A percentile compares a stretch with the other conserved stretches of the same genome.
Conservation (phyloP, 2,113 vertebrate species). For the Hydrolagus affinis region DNA sequence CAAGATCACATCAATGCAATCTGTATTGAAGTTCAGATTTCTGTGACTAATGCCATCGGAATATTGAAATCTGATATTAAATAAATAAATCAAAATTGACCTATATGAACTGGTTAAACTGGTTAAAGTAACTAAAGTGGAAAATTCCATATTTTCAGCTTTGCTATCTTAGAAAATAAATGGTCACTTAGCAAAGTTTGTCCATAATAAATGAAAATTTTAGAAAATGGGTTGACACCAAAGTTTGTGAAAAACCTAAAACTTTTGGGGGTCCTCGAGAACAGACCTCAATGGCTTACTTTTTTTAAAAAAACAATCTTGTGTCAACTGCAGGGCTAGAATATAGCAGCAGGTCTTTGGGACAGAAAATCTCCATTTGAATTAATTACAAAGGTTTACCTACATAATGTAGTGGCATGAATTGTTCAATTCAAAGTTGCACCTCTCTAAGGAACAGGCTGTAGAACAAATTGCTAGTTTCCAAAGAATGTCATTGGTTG, state of each 20-base stretch:
- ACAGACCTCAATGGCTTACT: neutral
- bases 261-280: neutral
- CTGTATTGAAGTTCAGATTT: too few relatives aligned
- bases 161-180: neutral
- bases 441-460: neutral
- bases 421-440: neutral
- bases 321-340: neutral
- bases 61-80: too few relatives aligned
- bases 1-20: too few relatives aligned
- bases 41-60: too few relatives aligned
- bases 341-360: neutral
- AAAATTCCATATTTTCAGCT: neutral
- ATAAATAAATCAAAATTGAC: too few relatives aligned
- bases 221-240: neutral
- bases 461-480: neutral
- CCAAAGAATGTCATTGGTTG: neutral
- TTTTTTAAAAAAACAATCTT: neutral
- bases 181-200: neutral
- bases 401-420: neutral
- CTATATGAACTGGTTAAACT: too few relatives aligned
- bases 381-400: neutral
- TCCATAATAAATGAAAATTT: too few relatives aligned
- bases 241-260: neutral
- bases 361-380: slow-evolving; percentile 38
- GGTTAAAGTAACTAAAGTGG: too few relatives aligned